Evolutionary conservation across 2,797 vertebrate species (phyloP).

Genomic region (Fringilla coelebs): DNA sequence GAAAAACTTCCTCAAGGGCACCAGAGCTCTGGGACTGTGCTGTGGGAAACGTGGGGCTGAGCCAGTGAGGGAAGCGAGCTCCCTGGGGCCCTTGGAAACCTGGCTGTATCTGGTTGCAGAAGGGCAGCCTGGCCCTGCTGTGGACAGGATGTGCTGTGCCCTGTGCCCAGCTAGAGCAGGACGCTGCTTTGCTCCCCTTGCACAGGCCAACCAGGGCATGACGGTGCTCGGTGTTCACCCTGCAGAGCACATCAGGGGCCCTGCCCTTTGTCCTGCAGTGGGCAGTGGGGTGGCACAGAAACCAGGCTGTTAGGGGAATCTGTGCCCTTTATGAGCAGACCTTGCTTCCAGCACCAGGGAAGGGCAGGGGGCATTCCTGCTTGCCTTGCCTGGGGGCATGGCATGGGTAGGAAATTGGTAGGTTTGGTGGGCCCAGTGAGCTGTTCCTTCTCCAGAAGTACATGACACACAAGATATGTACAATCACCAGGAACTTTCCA

Average conservation of each 20-base stretch:
- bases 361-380: not conserved
- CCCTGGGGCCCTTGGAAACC: not conserved
- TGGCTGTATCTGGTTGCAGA: not conserved
- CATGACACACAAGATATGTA: too few species aligned
- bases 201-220: not conserved
- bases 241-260: not conserved
- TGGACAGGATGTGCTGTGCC: not conserved
- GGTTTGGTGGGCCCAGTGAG: too few species aligned
- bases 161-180: not conserved
- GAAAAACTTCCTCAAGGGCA: not conserved
- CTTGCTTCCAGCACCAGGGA: not conserved
- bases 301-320: not conserved
- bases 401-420: too few species aligned
- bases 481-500: too few species aligned
- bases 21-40: not conserved
- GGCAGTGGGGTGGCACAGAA: not conserved
- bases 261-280: not conserved
- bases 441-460: too few species aligned
- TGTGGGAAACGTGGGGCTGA: too few species aligned
- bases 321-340: not conserved
- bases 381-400: too few species aligned
- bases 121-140: not conserved
- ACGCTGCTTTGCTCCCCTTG: not conserved
- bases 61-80: not conserved
- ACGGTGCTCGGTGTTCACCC: not conserved